Percentiles rank a stretch among this genome's conserved stretches.
These are phyloP conservation scores for Girardia tigrina DNA, from an alignment of 2,888 invertebrate genomes.

Conservation along the genomic window DNA sequence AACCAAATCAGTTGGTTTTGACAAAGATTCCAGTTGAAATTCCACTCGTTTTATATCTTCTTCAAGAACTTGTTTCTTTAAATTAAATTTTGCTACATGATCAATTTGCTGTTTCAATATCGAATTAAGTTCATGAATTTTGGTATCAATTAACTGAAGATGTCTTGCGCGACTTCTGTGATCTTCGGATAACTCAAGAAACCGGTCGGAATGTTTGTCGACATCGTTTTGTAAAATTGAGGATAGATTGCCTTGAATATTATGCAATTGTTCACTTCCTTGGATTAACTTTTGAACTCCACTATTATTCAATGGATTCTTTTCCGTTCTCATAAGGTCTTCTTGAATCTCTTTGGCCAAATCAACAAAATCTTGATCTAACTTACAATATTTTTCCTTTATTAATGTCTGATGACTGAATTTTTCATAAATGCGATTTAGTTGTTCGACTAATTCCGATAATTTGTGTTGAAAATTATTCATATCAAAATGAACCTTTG, in stretches of 20 bases:
- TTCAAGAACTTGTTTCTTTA: neutral
- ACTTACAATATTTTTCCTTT: neutral
- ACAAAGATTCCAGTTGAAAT: neutral
- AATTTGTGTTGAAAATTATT: neutral
- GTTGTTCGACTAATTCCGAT: neutral
- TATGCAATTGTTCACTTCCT: neutral
- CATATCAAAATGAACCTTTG: neutral
- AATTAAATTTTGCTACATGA: neutral
- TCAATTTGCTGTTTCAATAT: neutral
- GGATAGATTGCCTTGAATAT: neutral
- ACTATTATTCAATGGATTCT: neutral
- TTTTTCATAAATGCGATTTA: neutral
- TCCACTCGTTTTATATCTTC: neutral
- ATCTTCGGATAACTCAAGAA: neutral
- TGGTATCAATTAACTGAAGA: neutral
- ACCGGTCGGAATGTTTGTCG: neutral
- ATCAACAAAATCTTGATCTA: neutral
- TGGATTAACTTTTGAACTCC: neutral
- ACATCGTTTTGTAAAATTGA: neutral
- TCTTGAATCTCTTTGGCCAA: neutral
- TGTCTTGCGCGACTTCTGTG: neutral
- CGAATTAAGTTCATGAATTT: neutral
- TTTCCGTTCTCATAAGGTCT: neutral
- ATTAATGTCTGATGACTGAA: neutral
- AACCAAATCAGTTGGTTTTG: neutral